Evolutionary conservation across 2,797 vertebrate genomes (phyloP).

Genomic region (Eospalax fontanierii): DNA sequence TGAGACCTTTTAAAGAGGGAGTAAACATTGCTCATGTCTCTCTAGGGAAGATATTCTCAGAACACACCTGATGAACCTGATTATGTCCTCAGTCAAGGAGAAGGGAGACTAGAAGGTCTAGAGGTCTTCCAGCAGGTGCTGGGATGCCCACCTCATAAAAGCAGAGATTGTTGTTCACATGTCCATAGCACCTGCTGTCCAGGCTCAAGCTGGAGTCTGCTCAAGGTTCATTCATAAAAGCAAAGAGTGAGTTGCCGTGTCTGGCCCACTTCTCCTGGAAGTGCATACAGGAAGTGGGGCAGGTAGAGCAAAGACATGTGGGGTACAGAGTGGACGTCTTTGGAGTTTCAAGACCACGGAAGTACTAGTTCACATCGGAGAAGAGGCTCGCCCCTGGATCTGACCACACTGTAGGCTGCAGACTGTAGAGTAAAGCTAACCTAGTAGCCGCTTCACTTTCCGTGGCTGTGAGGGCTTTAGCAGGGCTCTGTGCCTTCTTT

Average conservation of each 20-base stretch:
- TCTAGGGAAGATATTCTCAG: background rate
- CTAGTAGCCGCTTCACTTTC: background rate
- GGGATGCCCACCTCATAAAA: background rate
- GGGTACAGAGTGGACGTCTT: background rate
- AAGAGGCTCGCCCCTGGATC: background rate
- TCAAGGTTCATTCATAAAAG: background rate
- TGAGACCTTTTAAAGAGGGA: background rate
- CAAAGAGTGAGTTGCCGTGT: background rate
- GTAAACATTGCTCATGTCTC: background rate
- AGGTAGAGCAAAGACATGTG: background rate
- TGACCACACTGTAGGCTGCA: background rate
- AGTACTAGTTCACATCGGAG: accelerated
- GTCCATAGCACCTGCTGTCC: background rate
- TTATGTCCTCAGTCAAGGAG: background rate
- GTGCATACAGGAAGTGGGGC: background rate
- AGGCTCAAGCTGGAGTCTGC: background rate
- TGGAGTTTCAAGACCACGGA: background rate
- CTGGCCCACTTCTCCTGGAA: background rate
- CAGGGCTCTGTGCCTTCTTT: background rate
- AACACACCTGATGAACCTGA: background rate
- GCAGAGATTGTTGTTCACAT: background rate
- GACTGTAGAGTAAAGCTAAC: background rate
- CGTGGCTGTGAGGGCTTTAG: background rate
- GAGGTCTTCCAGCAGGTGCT: background rate
- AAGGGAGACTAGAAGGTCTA: background rate